A percentile compares a stretch with the other conserved stretches of the same genome.
phyloP scores from a whole-genome alignment of 1,140 invertebrate genomes.

The Nylanderia fulva region DNA sequence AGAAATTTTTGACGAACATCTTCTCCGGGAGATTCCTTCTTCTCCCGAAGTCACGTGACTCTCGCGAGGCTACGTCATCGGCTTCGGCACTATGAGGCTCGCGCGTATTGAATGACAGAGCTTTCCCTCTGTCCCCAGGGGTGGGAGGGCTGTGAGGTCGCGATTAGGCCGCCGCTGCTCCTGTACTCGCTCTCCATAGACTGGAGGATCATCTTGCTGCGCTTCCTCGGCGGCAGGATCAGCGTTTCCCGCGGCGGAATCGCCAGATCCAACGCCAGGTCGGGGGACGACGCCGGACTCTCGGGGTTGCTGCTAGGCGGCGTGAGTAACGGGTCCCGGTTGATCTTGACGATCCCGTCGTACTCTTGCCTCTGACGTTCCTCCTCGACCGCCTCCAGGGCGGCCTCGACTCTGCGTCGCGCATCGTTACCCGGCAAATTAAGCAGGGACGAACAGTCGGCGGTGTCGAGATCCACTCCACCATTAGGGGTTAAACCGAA shows the following conservation, averaged over 20 bases:
- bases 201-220: conserved; percentile 91
- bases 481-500: conserved; percentile 75
- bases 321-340: conserved; percentile 86
- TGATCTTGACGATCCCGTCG: conserved; percentile 61
- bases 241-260: conserved; percentile 88
- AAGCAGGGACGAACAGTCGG: conserved; percentile 78
- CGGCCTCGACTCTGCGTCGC: conserved; percentile 90
- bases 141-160: no score
- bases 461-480: conserved; percentile 65
- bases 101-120: conserved; percentile 93
- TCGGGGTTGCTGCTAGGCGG: conserved; percentile 89
- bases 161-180: conserved; percentile 76
- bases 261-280: conserved; percentile 85
- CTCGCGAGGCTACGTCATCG: neutral
- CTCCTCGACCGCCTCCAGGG: conserved; percentile 87
- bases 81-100: conserved; percentile 87
- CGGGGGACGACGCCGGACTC: conserved; percentile 87
- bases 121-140: conserved; percentile 91
- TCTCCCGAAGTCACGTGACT: neutral
- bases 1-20: no score
- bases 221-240: conserved; percentile 91
- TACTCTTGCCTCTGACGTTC: conserved; percentile 73
- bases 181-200: conserved; percentile 87
- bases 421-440: conserved; percentile 88
- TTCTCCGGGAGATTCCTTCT: neutral